Percentiles rank a stretch among this genome's conserved stretches.
Conservation (phyloP, 2,797 vertebrate genomes). For the Rallus crepitans region DNA sequence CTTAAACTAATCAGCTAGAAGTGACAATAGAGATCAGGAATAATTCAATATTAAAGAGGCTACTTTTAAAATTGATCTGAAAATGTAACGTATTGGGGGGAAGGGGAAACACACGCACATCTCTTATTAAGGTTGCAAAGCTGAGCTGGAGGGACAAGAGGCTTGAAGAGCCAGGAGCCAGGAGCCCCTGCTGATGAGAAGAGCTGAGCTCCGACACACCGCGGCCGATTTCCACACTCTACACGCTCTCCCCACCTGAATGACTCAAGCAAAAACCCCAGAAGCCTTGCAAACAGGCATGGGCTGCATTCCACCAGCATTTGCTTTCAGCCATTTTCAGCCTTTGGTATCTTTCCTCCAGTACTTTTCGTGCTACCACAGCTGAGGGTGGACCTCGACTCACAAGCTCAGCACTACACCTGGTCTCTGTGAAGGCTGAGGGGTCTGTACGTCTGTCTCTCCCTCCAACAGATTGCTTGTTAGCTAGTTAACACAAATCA, state of each 20-base stretch:
- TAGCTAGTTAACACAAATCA: background rate
- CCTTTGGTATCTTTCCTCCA: background rate
- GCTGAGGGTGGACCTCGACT: background rate
- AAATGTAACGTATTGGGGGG: slow-evolving; percentile 50
- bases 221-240: background rate
- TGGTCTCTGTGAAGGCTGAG: background rate
- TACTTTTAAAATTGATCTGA: slow-evolving; percentile 67
- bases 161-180: background rate
- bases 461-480: background rate
- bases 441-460: background rate
- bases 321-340: background rate
- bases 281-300: background rate
- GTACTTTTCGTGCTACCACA: fast-evolving
- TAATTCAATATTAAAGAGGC: slow-evolving; percentile 78
- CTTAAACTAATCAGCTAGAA: slow-evolving; percentile 77
- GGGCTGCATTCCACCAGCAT: background rate
- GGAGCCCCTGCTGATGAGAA: background rate
- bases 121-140: slow-evolving; percentile 20
- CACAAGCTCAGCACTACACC: background rate
- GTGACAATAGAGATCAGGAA: slow-evolving; percentile 59
- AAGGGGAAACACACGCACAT: background rate
- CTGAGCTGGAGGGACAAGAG: background rate
- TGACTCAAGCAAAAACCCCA: background rate
- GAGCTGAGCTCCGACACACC: background rate
- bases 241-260: background rate